phyloP scores from a whole-genome alignment of 1,140 invertebrate species.

The Frieseomelitta varia region DNA sequence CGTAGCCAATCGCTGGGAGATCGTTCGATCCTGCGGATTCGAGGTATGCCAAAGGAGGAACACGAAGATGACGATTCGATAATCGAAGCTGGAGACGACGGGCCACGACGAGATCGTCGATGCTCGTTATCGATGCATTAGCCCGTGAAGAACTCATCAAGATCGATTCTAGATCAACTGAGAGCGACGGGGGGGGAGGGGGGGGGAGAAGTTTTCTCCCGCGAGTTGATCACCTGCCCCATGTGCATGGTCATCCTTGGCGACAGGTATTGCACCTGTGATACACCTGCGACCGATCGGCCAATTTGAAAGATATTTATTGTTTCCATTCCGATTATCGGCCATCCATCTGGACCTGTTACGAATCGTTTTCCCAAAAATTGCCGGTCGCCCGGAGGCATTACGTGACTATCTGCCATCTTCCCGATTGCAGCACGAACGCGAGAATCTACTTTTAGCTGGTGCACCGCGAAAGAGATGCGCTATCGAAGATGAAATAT shows the following conservation, averaged over 20 bases:
- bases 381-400: slow-evolving; percentile 14
- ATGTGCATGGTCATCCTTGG: slow-evolving; percentile 53
- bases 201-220: slow-evolving; percentile 20
- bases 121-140: slow-evolving; percentile 42
- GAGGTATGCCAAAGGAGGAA: too few species aligned
- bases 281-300: slow-evolving; percentile 61
- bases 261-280: slow-evolving; percentile 66
- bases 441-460: not conserved
- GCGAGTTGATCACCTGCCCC: slow-evolving; percentile 55
- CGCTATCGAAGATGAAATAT: not conserved
- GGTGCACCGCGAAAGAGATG: too few species aligned
- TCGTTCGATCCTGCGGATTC: not conserved
- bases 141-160: slow-evolving; percentile 41
- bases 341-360: slow-evolving; percentile 44
- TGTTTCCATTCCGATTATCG: slow-evolving; percentile 50
- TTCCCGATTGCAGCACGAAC: not conserved
- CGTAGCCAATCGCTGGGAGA: not conserved
- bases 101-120: not conserved
- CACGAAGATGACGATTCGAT: not conserved
- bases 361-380: slow-evolving; percentile 28
- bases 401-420: slow-evolving; percentile 12
- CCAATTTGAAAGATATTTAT: slow-evolving; percentile 61
- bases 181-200: too few species aligned
- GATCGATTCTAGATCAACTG: slow-evolving; percentile 56
- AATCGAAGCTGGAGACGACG: not conserved